Conservation (phyloP, 2,888 invertebrate species). For the Aricia artaxerxes region DNA sequence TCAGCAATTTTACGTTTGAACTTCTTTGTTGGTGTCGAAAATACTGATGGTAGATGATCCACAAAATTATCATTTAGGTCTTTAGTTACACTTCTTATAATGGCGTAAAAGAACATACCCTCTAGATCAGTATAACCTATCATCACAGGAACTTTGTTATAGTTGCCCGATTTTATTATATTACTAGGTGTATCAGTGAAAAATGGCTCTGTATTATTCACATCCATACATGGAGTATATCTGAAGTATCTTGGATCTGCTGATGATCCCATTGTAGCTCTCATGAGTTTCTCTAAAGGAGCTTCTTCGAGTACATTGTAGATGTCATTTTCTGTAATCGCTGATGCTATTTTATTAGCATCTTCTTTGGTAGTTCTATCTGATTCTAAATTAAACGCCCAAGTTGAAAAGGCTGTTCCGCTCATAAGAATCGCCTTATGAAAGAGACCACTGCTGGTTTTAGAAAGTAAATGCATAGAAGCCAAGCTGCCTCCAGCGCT, state of each 20-base stretch:
- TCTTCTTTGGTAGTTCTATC: conserved; percentile 55
- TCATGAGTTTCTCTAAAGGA: conserved; percentile 51
- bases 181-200: conserved; percentile 59
- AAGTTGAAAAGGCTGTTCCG: conserved; percentile 61
- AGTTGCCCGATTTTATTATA: conserved; percentile 57
- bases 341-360: conserved; percentile 54
- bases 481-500: conserved; percentile 68
- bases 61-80: conserved; percentile 58
- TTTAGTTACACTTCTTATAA: conserved; percentile 52
- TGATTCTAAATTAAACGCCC: conserved; percentile 66
- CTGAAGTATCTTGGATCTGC: conserved; percentile 63
- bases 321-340: conserved; percentile 49
- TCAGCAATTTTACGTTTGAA: conserved; percentile 53
- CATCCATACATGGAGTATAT: conserved; percentile 66
- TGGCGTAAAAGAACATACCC: conserved; percentile 65
- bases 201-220: conserved; percentile 49
- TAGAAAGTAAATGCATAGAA: conserved; percentile 64
- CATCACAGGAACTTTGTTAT: conserved; percentile 65
- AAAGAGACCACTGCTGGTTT: conserved; percentile 60
- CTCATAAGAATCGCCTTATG: conserved; percentile 69
- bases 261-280: conserved; percentile 55
- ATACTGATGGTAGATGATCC: conserved; percentile 62
- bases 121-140: conserved; percentile 60
- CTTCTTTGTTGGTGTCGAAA: conserved; percentile 59
- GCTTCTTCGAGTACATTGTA: conserved; percentile 54